Evolutionary conservation across 2,888 invertebrate species (phyloP).

Genomic region (Plagodis dolabraria): DNA sequence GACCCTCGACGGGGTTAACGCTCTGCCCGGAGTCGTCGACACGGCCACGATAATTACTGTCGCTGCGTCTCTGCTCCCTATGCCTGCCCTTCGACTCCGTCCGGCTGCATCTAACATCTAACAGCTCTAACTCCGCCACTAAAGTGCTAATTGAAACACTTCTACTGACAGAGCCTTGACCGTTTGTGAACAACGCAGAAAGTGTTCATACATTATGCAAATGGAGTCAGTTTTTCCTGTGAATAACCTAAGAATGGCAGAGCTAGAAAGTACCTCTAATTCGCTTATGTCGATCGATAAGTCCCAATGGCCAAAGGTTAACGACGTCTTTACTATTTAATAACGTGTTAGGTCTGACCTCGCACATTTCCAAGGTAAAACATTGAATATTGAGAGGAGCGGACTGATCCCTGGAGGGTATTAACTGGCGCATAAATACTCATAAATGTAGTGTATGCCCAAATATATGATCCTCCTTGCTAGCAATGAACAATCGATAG

Average conservation of each 20-base stretch:
- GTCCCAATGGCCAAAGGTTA: slow-evolving; percentile 55
- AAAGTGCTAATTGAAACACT: slow-evolving; percentile 53
- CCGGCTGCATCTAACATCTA: slow-evolving; percentile 46
- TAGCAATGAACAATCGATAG: slow-evolving; percentile 23
- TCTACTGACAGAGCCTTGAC: slow-evolving; percentile 40
- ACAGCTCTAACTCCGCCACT: slow-evolving; percentile 41
- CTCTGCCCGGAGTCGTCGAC: slow-evolving; percentile 80
- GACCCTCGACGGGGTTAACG: slow-evolving; percentile 80
- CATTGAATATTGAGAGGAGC: slow-evolving; percentile 43
- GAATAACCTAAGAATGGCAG: slow-evolving; percentile 16
- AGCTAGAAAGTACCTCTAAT: slow-evolving; percentile 28
- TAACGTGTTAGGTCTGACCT: slow-evolving; percentile 53
- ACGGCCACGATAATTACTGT: slow-evolving; percentile 80
- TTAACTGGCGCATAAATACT: slow-evolving; percentile 45
- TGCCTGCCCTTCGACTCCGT: slow-evolving; percentile 43
- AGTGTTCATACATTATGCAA: slow-evolving; percentile 25
- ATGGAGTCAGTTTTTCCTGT: slow-evolving; percentile 12
- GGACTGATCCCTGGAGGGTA: slow-evolving; percentile 51
- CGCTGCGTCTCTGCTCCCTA: slow-evolving; percentile 67
- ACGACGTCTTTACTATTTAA: slow-evolving; percentile 58
- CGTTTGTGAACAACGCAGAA: slow-evolving; percentile 27
- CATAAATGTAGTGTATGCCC: slow-evolving; percentile 39
- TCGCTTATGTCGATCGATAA: slow-evolving; percentile 46
- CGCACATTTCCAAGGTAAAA: slow-evolving; percentile 55
- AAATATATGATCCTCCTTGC: slow-evolving; percentile 45